Conservation (phyloP, 2,888 invertebrate species). For the Zaprionus bogoriensis region DNA sequence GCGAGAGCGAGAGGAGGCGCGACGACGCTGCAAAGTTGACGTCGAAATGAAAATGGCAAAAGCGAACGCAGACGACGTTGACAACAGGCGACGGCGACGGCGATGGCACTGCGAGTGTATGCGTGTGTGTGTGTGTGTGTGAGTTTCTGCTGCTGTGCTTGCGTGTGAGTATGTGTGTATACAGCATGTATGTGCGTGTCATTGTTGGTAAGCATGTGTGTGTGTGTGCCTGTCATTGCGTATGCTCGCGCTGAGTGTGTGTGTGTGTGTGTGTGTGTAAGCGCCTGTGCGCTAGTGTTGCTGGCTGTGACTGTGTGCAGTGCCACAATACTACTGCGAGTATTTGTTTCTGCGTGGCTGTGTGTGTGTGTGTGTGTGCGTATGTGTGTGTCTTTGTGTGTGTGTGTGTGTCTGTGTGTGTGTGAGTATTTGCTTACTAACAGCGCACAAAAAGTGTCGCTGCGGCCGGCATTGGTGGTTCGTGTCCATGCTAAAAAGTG, state of each 20-base stretch:
- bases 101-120: slow-evolving; percentile 4
- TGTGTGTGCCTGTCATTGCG: too few species aligned
- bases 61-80: slow-evolving; percentile 84
- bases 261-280: slow-evolving; percentile 5
- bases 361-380: too few species aligned
- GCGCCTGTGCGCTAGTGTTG: too few species aligned
- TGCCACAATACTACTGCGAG: too few species aligned
- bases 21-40: slow-evolving; percentile 55
- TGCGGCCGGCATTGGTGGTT: slow-evolving; percentile 50
- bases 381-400: too few species aligned
- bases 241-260: neutral
- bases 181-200: slow-evolving; percentile 2
- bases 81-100: slow-evolving; percentile 27
- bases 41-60: slow-evolving; percentile 64
- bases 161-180: neutral
- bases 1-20: slow-evolving; percentile 10
- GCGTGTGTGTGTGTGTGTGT: slow-evolving; percentile 19
- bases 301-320: too few species aligned
- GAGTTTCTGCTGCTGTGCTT: slow-evolving; percentile 32
- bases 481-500: slow-evolving; percentile 68
- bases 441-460: slow-evolving; percentile 61
- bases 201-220: too few species aligned
- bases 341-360: neutral
- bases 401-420: neutral
- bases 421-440: too few species aligned